Evolutionary conservation across 1,140 invertebrate genomes (phyloP), one percentile per base, ranked within the genome.

Genomic region (Drosophila serrata): DNA sequence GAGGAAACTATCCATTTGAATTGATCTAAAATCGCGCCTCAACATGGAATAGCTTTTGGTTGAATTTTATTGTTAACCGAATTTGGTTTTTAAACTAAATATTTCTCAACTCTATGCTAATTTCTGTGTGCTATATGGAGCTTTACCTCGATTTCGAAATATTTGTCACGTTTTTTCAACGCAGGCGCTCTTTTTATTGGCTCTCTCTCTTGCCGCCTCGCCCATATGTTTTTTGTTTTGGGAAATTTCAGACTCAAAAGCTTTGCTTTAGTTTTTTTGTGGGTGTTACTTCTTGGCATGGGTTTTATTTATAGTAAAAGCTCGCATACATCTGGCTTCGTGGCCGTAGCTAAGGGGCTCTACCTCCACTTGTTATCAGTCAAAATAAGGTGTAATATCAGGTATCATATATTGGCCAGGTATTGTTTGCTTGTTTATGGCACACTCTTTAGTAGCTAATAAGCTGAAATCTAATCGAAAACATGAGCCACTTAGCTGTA

Each of bases 161-260:
- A 19, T 17, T 29, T 22, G 69, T 67, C 69, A 88, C 84, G 81
- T 90, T 76, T 72, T 81, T 35, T 33, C 9, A 63, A 68, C 49
- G 64, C 70, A 80, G 22, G 62, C 63, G 63, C 82, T 73, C 45
- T 72, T 43, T 45, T 40, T 43, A 2, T 27, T 35, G 22, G 24
- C 59, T 42, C 60, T 42, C 60, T 55, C 64, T 68, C 19, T 31
- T 4, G 15, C 13, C 27, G 27, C n/a, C 49, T 60, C 12, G 8
- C 11, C 39, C 85, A 85, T 73, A 55, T 90, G 86, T 90, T 88
- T 73, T 88, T 90, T 88, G 85, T 88, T 88, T 79, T 88, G 85
- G 85, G 81, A 90, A 90, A 90, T 88, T 87, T 84, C 19, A 55
- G 67, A 43, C 39, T 49, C 35, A 3, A 37, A 19, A 62, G 53